Base-by-base conservation (phyloP, 2,888 invertebrate species). In the Taphrorychus bicolor region DNA sequence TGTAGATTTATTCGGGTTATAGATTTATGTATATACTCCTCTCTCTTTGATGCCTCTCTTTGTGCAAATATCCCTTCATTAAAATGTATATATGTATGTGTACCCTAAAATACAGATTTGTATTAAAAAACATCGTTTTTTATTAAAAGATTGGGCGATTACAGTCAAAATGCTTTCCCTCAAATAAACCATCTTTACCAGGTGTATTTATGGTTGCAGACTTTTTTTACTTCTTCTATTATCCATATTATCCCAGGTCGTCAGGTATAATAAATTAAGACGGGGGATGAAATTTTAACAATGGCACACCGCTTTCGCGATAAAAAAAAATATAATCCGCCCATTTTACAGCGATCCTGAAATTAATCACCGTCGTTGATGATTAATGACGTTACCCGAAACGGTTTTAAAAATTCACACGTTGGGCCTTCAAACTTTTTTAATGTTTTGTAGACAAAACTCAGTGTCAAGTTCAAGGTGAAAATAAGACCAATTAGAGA, bases 201-300 rank as follows among this genome's bases (percentile, higher is more conserved):
- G 32, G 32, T 32, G 32, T 32, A 32, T 32, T 32, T 32, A 32
- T 3, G 32, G 11, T 11, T 32, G 3, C 32, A 32, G 32, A 32
- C 32, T 32, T 32, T 32, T 32, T 32, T 32, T 32, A 11, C 32
- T 32, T 32, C 32, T 11, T 32, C 32, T 32, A 32, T 32, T 32
- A 32, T 32, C 11, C 32, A 32, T 32, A 32, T 32, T 32, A 32
- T 32, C 32, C 32, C 32, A 3, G 32, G 18, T 18, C 45, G 11
- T 5, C 18, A 16, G 16, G 16, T 60, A 52, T 41, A n/a, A 41
- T 32, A 21, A 52, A 60, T 52, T 60, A 19, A 60, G 16, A 52
- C 52, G 40, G 19, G 49, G 51, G 52, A 60, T 60, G 51, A 60
- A 60, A 60, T 40, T 52, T 52, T 52, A 53, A 60, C 60, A 60